Percentiles rank a stretch among this genome's conserved stretches.
phyloP scores from a whole-genome alignment of 2,113 vertebrate genomes.

The Pelecanus crispus region DNA sequence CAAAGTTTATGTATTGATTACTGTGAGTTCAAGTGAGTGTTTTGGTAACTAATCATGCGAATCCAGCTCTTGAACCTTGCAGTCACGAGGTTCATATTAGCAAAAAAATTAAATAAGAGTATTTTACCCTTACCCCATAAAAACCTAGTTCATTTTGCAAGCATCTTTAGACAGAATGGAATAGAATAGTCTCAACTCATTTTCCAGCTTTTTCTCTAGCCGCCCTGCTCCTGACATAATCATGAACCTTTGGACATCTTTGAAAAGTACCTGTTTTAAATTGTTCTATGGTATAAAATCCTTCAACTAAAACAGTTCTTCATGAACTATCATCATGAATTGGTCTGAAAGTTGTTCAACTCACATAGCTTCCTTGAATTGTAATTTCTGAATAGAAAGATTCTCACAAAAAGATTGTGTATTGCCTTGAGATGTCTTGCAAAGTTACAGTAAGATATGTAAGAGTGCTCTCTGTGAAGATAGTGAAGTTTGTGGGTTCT shows the following conservation, averaged over 20 bases:
- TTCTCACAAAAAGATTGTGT: constrained; percentile 52
- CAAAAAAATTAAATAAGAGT: constrained; percentile 41
- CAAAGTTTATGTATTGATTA: constrained; percentile 60
- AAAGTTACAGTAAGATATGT: constrained; percentile 62
- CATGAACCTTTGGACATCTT: constrained; percentile 18
- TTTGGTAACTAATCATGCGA: constrained; percentile 60
- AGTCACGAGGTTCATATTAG: constrained; percentile 33
- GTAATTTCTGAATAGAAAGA: constrained; percentile 53
- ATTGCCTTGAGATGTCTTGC: constrained; percentile 66
- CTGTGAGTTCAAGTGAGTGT: constrained; percentile 62
- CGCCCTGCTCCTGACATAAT: background rate
- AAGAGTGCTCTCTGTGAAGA: constrained; percentile 70
- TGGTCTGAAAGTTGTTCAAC: constrained; percentile 63
- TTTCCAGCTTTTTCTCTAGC: constrained; percentile 37
- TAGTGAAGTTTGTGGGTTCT: constrained; percentile 64
- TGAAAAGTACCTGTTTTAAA: constrained; percentile 40
- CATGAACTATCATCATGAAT: constrained; percentile 46
- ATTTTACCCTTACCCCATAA: constrained; percentile 27
- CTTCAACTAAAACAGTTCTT: constrained; percentile 58
- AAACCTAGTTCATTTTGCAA: constrained; percentile 11
- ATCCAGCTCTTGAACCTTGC: constrained; percentile 54
- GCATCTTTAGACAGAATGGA: constrained; percentile 22
- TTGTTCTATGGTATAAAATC: constrained; percentile 43
- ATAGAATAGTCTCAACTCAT: background rate
- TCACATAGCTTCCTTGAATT: constrained; percentile 59